Evolutionary conservation across 1,140 invertebrate species (phyloP).

Genomic region (Drosophila fuyamai): DNA sequence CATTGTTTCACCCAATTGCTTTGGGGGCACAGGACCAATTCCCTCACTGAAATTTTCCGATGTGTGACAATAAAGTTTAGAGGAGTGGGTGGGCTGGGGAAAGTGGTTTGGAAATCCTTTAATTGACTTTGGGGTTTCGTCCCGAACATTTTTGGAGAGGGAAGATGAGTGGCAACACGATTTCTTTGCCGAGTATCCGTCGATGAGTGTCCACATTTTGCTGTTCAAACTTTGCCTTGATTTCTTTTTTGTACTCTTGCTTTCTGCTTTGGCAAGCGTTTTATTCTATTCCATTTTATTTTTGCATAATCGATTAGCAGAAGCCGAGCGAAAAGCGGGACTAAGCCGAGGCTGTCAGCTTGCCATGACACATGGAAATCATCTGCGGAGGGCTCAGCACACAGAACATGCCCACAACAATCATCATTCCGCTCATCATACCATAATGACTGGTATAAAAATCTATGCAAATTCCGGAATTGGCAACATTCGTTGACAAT

Average conservation of each 20-base stretch:
- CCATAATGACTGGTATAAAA: constrained; percentile 41
- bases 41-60: constrained; percentile 34
- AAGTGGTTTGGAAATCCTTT: constrained; percentile 62
- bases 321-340: constrained; percentile 31
- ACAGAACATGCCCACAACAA: constrained; percentile 18
- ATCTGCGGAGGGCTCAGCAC: constrained; percentile 25
- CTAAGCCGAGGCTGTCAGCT: constrained; percentile 28
- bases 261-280: constrained; percentile 46
- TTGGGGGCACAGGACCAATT: constrained; percentile 4
- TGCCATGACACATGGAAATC: constrained; percentile 64
- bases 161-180: constrained; percentile 52
- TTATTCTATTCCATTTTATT: constrained; percentile 59
- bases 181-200: constrained; percentile 36
- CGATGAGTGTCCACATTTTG: constrained; percentile 49
- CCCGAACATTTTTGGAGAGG: not conserved
- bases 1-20: constrained; percentile 44
- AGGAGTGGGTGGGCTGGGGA: not conserved
- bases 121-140: constrained; percentile 72
- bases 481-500: constrained; percentile 60
- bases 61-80: constrained; percentile 71
- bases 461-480: constrained; percentile 45
- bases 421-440: constrained; percentile 31
- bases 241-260: constrained; percentile 5
- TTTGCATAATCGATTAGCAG: constrained; percentile 76
- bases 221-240: constrained; percentile 37